Base-by-base conservation (phyloP, 1,140 invertebrate species). In the Ptiloglossa arizonensis region DNA sequence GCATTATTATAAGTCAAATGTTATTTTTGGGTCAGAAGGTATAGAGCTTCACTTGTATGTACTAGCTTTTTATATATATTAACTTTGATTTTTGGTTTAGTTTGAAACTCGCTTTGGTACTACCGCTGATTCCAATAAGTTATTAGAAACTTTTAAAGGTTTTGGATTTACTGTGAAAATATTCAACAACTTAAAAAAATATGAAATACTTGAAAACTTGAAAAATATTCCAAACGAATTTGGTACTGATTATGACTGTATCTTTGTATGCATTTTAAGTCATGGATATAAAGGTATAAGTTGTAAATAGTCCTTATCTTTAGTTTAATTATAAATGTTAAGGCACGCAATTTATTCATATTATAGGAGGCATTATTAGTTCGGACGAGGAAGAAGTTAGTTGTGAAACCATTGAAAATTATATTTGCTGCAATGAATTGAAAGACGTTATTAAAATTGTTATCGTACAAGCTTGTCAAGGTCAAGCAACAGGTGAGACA, bases 391-490 rank as follows among this genome's bases (percentile, higher is more conserved):
- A 81, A 52, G 72, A 83, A 82, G 50, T 88, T 22, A 64, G 66
- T 2, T 57, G 85, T 0, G 52, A 80, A 48, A 9, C 17, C 32
- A 86, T 89, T 6, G 59, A 82, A 41, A 11, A 54, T 29, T 38
- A 57, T 41, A 57, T 89, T 22, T 89, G 87, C 52, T 69, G 50
- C 24, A 2, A 1, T 1, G 54, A 82, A 68, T 83, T 89, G 0
- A 62, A 69, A 32, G 48, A 88, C 64, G 70, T 81, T 38, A 75
- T 87, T 48, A 89, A 89, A 86, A 63, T 89, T 72, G 62, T 89
- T 24, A 79, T 89, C n/a, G 64, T 85, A 74, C 87, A 89, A 78
- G 86, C 83, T 15, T 89, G 88, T 62, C 87, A 87, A 70, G 87
- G 85, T 78, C 59, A 80, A 9, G 46, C 5, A 44, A 50, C 22